Conservation (phyloP, 2,797 vertebrate species). For the Antennarius maculatus region DNA sequence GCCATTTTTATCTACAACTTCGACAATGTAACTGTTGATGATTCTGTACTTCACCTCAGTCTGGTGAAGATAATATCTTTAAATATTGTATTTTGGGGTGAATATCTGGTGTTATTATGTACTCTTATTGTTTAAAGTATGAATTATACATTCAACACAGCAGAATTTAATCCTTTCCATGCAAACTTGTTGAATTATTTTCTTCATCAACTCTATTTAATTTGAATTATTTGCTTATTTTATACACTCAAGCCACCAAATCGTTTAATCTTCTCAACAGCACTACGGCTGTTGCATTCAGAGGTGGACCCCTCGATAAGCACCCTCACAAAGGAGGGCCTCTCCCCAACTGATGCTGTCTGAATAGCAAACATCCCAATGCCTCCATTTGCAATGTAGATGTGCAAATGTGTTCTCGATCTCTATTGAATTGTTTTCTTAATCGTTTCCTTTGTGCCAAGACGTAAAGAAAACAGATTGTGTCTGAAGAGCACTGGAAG, state of each 20-base stretch:
- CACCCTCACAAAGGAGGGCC: slow-evolving; percentile 62
- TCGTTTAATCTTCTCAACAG: slow-evolving; percentile 32
- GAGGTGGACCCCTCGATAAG: slow-evolving; percentile 68
- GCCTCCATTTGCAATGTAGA: slow-evolving; percentile 82
- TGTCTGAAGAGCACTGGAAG: slow-evolving; percentile 80
- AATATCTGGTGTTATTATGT: too few relatives aligned
- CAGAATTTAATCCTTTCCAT: slow-evolving; percentile 16
- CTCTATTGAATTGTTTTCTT: slow-evolving; percentile 85
- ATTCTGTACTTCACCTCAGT: background rate
- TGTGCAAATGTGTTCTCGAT: slow-evolving; percentile 66
- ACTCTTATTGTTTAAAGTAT: too few relatives aligned
- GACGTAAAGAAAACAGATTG: slow-evolving; percentile 83
- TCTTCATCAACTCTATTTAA: slow-evolving; percentile 27
- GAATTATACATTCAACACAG: too few relatives aligned
- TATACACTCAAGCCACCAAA: slow-evolving; percentile 24
- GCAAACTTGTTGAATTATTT: slow-evolving; percentile 21
- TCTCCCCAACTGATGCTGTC: slow-evolving; percentile 65
- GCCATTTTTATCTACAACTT: too few relatives aligned
- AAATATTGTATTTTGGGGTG: too few relatives aligned
- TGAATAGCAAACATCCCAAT: slow-evolving; percentile 75
- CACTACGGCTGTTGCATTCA: slow-evolving; percentile 59
- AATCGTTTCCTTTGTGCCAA: slow-evolving; percentile 83
- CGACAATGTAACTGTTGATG: background rate
- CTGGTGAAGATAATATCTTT: background rate
- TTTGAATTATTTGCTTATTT: slow-evolving; percentile 32